These are phyloP conservation scores for Himantopus leucocephalus DNA, from an alignment of 2,113 vertebrate genomes.

Conservation along the genomic window DNA sequence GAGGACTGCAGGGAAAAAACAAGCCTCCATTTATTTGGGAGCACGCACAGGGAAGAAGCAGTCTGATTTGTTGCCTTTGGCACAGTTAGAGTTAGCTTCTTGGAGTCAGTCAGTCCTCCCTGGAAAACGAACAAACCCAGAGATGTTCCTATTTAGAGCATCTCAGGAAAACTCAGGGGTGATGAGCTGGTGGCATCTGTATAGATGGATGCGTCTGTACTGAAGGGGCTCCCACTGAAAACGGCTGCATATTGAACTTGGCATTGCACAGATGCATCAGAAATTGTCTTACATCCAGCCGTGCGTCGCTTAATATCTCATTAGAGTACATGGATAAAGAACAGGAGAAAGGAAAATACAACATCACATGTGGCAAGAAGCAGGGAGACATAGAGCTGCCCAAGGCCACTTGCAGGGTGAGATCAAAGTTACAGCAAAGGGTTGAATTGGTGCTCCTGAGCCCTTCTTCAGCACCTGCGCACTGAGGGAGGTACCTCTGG, in stretches of 20 bases:
- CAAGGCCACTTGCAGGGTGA: neutral
- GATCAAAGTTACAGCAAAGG: neutral
- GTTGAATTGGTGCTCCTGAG: neutral
- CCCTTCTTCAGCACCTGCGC: neutral
- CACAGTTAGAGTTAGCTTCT: neutral
- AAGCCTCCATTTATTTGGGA: neutral
- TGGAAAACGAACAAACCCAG: neutral
- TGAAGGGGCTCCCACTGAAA: neutral
- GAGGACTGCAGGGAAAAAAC: neutral
- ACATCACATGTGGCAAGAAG: neutral
- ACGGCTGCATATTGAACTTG: neutral
- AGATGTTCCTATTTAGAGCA: neutral
- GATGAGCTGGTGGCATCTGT: neutral
- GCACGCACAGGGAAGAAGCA: rapidly evolving
- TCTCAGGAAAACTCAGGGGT: neutral
- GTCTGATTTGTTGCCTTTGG: neutral
- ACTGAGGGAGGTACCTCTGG: neutral
- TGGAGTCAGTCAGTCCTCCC: neutral
- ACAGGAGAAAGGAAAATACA: neutral
- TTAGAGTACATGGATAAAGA: neutral
- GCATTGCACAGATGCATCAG: neutral
- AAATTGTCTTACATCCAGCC: neutral
- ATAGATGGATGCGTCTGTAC: neutral
- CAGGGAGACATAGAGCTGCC: neutral
- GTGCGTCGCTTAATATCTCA: neutral